Conservation (phyloP, 2,113 vertebrate species). For the Archocentrus centrarchus region DNA sequence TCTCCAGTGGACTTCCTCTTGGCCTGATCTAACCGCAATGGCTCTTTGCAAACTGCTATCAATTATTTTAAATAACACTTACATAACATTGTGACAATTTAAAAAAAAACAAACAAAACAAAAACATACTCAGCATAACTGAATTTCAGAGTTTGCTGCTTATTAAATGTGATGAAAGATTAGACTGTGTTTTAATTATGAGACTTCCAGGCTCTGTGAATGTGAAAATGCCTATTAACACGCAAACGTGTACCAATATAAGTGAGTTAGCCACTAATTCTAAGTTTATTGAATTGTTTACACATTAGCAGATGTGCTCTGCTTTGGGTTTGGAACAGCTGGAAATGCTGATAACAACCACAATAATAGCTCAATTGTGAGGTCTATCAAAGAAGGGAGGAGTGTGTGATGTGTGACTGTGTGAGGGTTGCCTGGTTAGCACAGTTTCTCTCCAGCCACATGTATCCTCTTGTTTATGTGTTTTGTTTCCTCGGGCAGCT, state of each 20-base stretch:
- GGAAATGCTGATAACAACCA: conserved; percentile 27
- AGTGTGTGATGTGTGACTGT: not conserved
- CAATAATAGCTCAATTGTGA: conserved; percentile 13
- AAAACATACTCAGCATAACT: not conserved
- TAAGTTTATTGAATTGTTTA: conserved; percentile 19
- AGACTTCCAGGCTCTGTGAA: not conserved
- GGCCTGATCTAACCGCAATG: conserved; percentile 16
- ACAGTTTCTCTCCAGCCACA: not conserved
- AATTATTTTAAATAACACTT: not conserved
- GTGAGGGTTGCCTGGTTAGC: not conserved
- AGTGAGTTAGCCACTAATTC: not conserved
- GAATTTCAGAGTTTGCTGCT: not conserved
- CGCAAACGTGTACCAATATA: not conserved
- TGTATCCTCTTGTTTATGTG: conserved; percentile 13
- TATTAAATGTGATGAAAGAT: not conserved
- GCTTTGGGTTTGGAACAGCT: conserved; percentile 29
- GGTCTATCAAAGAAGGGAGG: not conserved
- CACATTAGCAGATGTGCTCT: conserved; percentile 23
- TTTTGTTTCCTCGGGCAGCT: conserved; percentile 14
- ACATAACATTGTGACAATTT: not conserved
- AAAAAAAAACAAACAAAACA: not conserved
- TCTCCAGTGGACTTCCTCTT: conserved; percentile 25
- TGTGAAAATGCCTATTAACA: not conserved
- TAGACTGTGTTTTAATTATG: not conserved
- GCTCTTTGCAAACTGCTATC: not conserved